Evolutionary conservation across 2,888 invertebrate species (phyloP).

Genomic region (Aplocera efformata): DNA sequence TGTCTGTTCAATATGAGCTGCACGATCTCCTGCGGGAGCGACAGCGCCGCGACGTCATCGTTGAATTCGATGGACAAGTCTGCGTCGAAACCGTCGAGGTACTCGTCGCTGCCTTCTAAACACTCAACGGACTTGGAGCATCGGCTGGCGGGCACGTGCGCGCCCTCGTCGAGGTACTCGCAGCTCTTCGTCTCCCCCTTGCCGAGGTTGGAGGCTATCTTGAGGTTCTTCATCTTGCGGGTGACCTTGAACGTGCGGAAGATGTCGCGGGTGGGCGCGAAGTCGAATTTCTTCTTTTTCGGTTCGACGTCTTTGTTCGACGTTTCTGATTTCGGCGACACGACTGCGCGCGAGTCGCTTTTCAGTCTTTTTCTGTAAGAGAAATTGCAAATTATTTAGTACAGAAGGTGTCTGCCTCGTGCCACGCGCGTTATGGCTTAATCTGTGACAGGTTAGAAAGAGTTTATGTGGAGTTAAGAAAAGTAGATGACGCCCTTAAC

Average conservation of each 20-base stretch:
- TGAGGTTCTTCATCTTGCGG: constrained; percentile 63
- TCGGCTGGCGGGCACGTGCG: constrained; percentile 48
- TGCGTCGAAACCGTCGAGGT: constrained; percentile 44
- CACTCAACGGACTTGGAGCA: constrained; percentile 70
- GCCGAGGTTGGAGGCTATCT: constrained; percentile 47
- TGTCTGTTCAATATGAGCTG: constrained; percentile 56
- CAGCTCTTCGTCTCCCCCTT: constrained; percentile 72
- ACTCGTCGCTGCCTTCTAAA: constrained; percentile 48
- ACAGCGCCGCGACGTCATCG: constrained; percentile 51
- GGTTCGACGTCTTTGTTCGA: constrained; percentile 63
- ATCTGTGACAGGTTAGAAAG: too few species aligned
- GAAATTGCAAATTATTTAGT: too few species aligned
- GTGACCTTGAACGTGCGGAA: constrained; percentile 72
- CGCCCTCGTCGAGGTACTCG: constrained; percentile 65
- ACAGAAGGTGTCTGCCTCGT: too few species aligned
- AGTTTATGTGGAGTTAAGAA: too few species aligned
- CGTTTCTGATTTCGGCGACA: constrained; percentile 59
- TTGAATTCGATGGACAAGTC: constrained; percentile 58
- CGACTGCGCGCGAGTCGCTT: constrained; percentile 66
- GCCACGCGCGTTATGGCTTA: too few species aligned
- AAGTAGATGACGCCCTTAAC: too few species aligned
- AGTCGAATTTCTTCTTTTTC: constrained; percentile 75
- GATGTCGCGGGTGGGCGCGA: constrained; percentile 68
- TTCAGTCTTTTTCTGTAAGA: constrained; percentile 65
- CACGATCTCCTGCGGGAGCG: constrained; percentile 63